These are phyloP conservation scores for Tenthredo amoena DNA, from an alignment of 2,888 invertebrate genomes.

Conservation along the genomic window DNA sequence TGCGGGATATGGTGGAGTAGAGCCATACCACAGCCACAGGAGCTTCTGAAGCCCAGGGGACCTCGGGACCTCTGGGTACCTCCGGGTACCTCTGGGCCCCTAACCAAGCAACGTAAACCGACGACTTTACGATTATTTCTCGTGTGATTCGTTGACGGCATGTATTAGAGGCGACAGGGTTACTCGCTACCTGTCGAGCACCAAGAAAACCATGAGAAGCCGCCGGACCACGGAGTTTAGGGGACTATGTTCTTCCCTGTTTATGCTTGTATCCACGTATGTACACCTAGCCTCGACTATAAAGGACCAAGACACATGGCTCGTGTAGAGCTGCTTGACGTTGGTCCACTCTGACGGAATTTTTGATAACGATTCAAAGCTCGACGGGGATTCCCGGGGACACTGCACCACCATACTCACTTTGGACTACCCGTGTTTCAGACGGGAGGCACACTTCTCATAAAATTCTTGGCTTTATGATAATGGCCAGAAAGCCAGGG, in stretches of 20 bases:
- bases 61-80: constrained; percentile 15
- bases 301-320: constrained; percentile 47
- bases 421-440: constrained; percentile 54
- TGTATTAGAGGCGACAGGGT: constrained; percentile 52
- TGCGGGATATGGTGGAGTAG: not conserved
- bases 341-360: constrained; percentile 74
- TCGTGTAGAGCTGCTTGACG: constrained; percentile 61
- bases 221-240: not conserved
- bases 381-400: constrained; percentile 69
- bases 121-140: constrained; percentile 68
- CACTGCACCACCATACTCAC: constrained; percentile 52
- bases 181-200: constrained; percentile 51
- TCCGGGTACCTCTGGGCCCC: not conserved
- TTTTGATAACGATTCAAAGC: constrained; percentile 73
- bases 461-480: constrained; percentile 75
- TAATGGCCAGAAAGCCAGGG: constrained; percentile 65
- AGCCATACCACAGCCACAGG: not conserved
- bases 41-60: constrained; percentile 8
- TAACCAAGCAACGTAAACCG: constrained; percentile 30
- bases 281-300: constrained; percentile 23
- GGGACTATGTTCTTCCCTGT: not conserved
- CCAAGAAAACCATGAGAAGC: constrained; percentile 22
- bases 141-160: constrained; percentile 69
- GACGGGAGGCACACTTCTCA: constrained; percentile 69
- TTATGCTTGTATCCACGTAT: constrained; percentile 24